Base-by-base conservation (phyloP, 2,797 vertebrate species). In the Sebastolobus alascanus region DNA sequence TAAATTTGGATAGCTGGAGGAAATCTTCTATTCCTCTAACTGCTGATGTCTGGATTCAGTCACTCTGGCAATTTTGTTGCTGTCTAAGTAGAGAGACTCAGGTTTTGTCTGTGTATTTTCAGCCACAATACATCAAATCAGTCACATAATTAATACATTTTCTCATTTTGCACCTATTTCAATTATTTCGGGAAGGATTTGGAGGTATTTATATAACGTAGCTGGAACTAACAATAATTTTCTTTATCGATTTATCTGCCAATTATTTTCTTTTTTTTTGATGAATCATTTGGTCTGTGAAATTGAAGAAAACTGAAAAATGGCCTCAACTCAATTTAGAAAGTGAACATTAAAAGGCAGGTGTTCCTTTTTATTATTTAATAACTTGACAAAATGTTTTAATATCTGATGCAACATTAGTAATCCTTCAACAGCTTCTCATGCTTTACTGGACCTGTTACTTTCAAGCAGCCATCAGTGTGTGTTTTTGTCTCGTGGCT, bases 341-440 rank as follows among this genome's bases (percentile, higher is more conserved):
- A 33, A 43, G 18, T 38, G 37, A 29, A 22, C 5, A 46, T 72
- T 12, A 60, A 75, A 69, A 68, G 22, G 40, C 2, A 54, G 11
- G 46, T 46, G 25, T 52, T 66, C 10, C 27, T 61, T 54, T 38
- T 12, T 69, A 76, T 50, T 50, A 65, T 50, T 50, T 43, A 8
- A 55, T 31, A 55, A 77, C 14, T 66, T 25, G 33, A 16, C 10
- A 38, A n/a, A n/a, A 33, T 29, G 10, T 84, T 78, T 59, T 46
- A 66, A 31, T 16, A 77, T 20, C 8, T 71, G 37, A 56, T 73
- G 46, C 40, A 68, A 54, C 60, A 66, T 67, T 29, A 77, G 2
- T 67, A 63, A 58, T 52, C 27, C n/a, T 66, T n/a, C 14, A 61
- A 52, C 8, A n/a, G 5, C 8, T 8, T 37, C 4, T 25, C 1